A percentile compares a stretch with the other conserved stretches of the same genome.
These are phyloP conservation scores for Nephila pilipes DNA, from an alignment of 1,140 invertebrate species.

Conservation along the genomic window DNA sequence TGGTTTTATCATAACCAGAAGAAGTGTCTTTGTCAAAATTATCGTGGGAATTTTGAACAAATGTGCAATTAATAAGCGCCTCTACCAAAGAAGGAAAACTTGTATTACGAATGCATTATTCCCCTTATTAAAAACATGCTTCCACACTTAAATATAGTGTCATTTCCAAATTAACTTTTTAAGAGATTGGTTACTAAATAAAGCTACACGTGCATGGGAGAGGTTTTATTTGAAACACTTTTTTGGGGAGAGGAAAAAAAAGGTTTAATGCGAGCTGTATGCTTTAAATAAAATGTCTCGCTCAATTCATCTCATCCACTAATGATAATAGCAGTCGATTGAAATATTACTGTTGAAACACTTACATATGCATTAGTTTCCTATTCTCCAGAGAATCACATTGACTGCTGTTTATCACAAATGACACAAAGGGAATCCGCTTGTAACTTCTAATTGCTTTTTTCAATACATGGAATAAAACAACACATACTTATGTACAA, in stretches of 20 bases:
- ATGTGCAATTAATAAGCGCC: not conserved
- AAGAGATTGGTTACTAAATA: not conserved
- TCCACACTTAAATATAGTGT: not conserved
- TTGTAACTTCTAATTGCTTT: not conserved
- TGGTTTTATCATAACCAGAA: no score
- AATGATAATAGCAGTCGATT: constrained; percentile 3
- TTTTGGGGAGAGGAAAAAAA: not conserved
- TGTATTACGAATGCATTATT: not conserved
- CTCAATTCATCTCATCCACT: not conserved
- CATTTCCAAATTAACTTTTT: not conserved
- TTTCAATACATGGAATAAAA: not conserved
- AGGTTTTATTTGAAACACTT: not conserved
- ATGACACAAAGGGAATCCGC: not conserved
- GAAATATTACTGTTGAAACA: not conserved
- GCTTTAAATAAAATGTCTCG: not conserved
- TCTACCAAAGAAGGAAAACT: no score
- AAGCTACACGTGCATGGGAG: not conserved
- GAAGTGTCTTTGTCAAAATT: not conserved
- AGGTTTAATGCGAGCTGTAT: not conserved
- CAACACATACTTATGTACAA: not conserved
- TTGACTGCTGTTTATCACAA: not conserved
- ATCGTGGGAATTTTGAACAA: not conserved
- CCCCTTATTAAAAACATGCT: not conserved
- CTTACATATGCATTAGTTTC: constrained; percentile 22
- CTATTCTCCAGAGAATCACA: constrained; percentile 2